Evolutionary conservation across 23 tunicate species (phyloP), one percentile per base, ranked within the genome.

Genomic region (Oikopleura dioica): DNA sequence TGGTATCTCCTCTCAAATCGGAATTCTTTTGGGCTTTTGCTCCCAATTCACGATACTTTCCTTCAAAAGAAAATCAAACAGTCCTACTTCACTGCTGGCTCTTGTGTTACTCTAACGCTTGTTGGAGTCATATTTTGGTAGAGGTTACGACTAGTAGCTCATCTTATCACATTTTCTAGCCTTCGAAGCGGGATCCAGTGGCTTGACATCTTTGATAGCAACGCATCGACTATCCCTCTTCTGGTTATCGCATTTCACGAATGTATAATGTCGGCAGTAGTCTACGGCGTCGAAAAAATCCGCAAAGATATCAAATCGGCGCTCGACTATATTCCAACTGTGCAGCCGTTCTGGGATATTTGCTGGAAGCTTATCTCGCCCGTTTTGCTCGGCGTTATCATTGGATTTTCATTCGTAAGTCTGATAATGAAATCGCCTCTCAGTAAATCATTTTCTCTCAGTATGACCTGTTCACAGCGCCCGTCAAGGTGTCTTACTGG

Each of bases 1-100:
- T 24, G 97, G 97, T 36, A 58, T 92, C 1, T 91, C 94, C 9
- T 92, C 97, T 1, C 87, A 85, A 91, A 85, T 92, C 68, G 97
- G 97, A 35, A 85, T 91, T 36, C 75, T 92, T 63, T 87, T 85
- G 69, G 97, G 97, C 4, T 85, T 75, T 82, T 92, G 2, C 82
- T 91, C 50, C 97, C 97, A 0, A 78, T 85, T 12, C 67, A 82
- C 36, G 97, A 92, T 68, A 16, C 33, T 28, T 63, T 63, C 26
- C 26, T 63, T 2, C 72, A 63, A 29, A 5, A 28, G 16, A 24
- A 31, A 24, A 63, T 63, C 29, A 63, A 28, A 23, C 72, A 63
- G 72, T 63, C 72, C 29, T 12, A 63, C 4, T 63, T 63, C 33
- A 63, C 72, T 63, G 72, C 32, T 21, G 16, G 16, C 16, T 12